Evolutionary conservation across 1,140 invertebrate genomes (phyloP).

Genomic region (Rhopalosiphum maidis): DNA sequence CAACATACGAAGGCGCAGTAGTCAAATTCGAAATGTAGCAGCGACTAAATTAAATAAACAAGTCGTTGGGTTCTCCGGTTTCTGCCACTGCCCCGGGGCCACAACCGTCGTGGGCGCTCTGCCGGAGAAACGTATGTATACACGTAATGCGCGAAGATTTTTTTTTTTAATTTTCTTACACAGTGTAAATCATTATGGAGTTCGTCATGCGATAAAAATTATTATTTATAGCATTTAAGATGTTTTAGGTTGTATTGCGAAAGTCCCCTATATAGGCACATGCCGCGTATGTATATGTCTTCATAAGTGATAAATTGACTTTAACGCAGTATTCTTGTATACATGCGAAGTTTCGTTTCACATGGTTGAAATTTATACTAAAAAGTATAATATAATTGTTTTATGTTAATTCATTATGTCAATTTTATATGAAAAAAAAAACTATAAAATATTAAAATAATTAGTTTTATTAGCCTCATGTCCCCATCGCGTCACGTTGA

Average conservation of each 20-base stretch:
- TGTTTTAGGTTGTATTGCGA: background rate
- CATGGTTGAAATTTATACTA: background rate
- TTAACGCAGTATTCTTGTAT: background rate
- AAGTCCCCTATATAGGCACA: background rate
- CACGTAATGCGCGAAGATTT: background rate
- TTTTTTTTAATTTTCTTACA: background rate
- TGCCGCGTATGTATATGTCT: background rate
- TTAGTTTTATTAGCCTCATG: background rate
- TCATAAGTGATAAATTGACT: background rate
- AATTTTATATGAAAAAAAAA: too few species aligned
- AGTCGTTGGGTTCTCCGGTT: slow-evolving; percentile 31
- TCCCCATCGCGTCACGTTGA: background rate
- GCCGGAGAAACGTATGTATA: background rate
- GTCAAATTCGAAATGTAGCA: background rate
- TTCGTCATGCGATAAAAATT: background rate
- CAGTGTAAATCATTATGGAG: background rate
- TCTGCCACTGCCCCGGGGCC: background rate
- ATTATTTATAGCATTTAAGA: background rate
- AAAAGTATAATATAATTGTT: background rate
- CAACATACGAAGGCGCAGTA: slow-evolving; percentile 17
- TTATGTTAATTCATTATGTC: background rate
- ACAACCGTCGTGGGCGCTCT: background rate
- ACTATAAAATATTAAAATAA: background rate
- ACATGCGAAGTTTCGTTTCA: background rate
- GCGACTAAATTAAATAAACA: slow-evolving; percentile 45